phyloP scores from a whole-genome alignment of 2,797 vertebrate genomes.

The Mastacembelus armatus region DNA sequence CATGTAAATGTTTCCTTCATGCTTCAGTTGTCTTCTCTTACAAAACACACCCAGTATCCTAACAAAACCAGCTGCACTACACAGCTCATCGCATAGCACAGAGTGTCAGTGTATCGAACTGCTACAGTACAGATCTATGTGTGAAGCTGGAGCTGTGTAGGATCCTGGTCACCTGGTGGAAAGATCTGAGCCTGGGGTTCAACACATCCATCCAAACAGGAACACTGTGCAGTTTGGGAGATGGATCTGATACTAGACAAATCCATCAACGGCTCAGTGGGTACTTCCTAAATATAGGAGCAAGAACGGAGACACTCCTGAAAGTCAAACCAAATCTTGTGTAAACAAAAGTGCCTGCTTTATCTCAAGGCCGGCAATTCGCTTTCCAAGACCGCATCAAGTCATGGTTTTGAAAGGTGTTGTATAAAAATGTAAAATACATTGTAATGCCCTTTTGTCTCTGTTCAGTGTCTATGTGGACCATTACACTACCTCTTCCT shows the following conservation, averaged over 20 bases:
- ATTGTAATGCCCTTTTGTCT: slow-evolving; percentile 65
- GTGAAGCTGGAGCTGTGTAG: slow-evolving; percentile 52
- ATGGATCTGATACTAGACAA: slow-evolving; percentile 76
- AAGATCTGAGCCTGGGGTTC: slow-evolving; percentile 70
- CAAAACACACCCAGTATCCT: slow-evolving; percentile 17
- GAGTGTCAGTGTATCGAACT: slow-evolving; percentile 10
- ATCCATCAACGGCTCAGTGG: slow-evolving; percentile 84
- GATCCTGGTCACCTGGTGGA: slow-evolving; percentile 72
- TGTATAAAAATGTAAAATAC: slow-evolving; percentile 76
- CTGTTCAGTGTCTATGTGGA: slow-evolving; percentile 71
- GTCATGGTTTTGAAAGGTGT: slow-evolving; percentile 80
- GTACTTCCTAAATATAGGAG: slow-evolving; percentile 87
- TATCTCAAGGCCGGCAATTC: slow-evolving; percentile 78
- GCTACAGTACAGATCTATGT: slow-evolving; percentile 13
- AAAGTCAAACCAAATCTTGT: slow-evolving; percentile 87
- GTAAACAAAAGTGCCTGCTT: slow-evolving; percentile 86
- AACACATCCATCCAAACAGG: slow-evolving; percentile 79
- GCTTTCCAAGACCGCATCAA: slow-evolving; percentile 82
- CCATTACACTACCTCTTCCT: slow-evolving; percentile 56
- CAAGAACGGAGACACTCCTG: slow-evolving; percentile 82
- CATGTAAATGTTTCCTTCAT: slow-evolving; percentile 12
- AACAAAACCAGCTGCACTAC: slow-evolving; percentile 18
- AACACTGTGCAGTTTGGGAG: slow-evolving; percentile 80
- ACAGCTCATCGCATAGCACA: slow-evolving; percentile 22
- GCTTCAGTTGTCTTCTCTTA: slow-evolving; percentile 3